Evolutionary conservation across 2,888 invertebrate species (phyloP), one percentile per base, ranked within the genome.

Genomic region (Spilosoma lubricipeda): DNA sequence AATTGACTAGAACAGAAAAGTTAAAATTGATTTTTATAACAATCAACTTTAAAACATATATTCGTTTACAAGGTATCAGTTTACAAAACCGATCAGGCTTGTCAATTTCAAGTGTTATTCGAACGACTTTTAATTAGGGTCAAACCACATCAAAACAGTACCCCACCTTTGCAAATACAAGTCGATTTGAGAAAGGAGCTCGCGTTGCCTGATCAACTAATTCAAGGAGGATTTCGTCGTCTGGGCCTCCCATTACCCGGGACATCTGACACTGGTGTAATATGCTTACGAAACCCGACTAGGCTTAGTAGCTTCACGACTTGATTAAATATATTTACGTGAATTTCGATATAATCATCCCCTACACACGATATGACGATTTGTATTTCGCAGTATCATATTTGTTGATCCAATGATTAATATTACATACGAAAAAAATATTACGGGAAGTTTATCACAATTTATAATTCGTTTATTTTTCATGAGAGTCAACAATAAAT

Each of bases 291-390:
- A 83, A 88, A 88, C 83, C 77, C 79, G 89, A 88, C 71, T 11
- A 78, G 80, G 82, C 80, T 85, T 79, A 82, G 71, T 48, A 75
- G 84, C 80, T 87, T 85, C 59, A 56, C 67, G 74, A 76, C 78
- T 81, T 87, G 88, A 87, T 87, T 85, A 83, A 88, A 89, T 87
- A 85, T 87, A 80, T 85, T 56, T 77, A 78, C 73, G 70, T 67
- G 71, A 77, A 74, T 80, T 84, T 81, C 73, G 73, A 45, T 75
- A 68, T 45, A 20, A 1, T 71, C 39, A 39, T 64, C 67, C 27
- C 18, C 18, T 30, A 27, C 11, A 30, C 30, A 59, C 59, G 56
- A 27, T n/a, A 56, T 59, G 27, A 27, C 59, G 15, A 52, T 39
- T 65, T 36, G 8, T 45, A 39, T 67, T 23, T 67, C 30, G 11